Evolutionary conservation across 2,113 vertebrate genomes (phyloP).

Genomic region (Mesoclemmys tuberculata): DNA sequence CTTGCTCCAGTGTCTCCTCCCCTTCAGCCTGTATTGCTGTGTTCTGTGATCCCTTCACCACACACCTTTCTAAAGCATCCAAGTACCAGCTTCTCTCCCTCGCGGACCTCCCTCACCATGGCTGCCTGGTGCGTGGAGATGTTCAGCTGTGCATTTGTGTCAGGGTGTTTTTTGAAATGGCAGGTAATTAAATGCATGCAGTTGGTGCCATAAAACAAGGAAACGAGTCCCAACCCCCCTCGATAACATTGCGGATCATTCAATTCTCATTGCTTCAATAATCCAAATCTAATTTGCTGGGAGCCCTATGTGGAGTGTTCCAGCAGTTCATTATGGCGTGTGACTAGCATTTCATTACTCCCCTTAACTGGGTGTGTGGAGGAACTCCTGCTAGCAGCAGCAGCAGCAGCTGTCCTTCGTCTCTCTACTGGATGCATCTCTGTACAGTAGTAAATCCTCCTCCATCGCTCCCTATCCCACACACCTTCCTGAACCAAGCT

Average conservation of each 20-base stretch:
- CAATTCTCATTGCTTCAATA: conserved; percentile 67
- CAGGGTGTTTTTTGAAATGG: neutral
- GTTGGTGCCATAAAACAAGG: neutral
- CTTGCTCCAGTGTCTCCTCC: neutral
- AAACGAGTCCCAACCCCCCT: neutral
- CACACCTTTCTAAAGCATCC: neutral
- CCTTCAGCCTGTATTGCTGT: neutral
- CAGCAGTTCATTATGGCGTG: conserved; percentile 57
- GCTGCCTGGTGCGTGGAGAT: neutral
- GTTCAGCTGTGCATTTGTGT: fast-evolving
- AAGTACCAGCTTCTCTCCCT: neutral
- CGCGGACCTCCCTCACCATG: neutral
- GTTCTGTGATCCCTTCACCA: neutral
- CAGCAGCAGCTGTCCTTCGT: neutral
- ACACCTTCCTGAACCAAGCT: neutral
- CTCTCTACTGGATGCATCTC: neutral
- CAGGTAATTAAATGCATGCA: neutral
- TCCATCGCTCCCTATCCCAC: neutral
- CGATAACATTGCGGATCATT: neutral
- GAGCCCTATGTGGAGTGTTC: conserved; percentile 11
- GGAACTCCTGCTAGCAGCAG: neutral
- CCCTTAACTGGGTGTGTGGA: neutral
- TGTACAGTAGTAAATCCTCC: too few species aligned
- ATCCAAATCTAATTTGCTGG: conserved; percentile 66
- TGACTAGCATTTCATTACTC: conserved; percentile 67